Conservation (phyloP, 2,797 vertebrate species). For the Aldrovandia affinis region DNA sequence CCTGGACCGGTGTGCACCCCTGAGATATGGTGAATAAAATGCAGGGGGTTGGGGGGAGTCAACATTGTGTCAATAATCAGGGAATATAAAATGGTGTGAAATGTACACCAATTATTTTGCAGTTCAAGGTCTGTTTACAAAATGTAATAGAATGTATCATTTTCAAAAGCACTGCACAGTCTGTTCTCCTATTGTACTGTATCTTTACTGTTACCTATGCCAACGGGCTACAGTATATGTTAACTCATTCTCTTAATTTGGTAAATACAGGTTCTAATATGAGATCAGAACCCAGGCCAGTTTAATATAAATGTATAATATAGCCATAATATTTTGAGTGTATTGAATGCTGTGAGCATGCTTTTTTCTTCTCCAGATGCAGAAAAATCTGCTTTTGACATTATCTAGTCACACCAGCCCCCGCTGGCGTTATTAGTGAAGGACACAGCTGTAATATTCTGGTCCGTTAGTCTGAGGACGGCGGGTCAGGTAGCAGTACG, state of each 20-base stretch:
- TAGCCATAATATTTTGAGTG: too few relatives aligned
- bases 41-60: too few relatives aligned
- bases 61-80: neutral
- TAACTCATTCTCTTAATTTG: too few relatives aligned
- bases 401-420: slow-evolving; percentile 10
- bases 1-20: neutral
- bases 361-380: neutral
- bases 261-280: too few relatives aligned
- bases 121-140: neutral
- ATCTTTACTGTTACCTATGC: too few relatives aligned
- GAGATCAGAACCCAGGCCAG: too few relatives aligned
- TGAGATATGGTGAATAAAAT: neutral
- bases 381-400: slow-evolving; percentile 3
- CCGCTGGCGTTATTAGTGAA: slow-evolving; percentile 4
- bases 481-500: neutral
- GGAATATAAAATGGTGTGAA: neutral
- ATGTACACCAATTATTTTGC: neutral
- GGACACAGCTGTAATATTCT: slow-evolving; percentile 21
- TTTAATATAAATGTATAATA: too few relatives aligned
- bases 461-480: neutral
- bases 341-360: too few relatives aligned
- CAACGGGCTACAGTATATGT: too few relatives aligned
- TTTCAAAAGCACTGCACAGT: neutral
- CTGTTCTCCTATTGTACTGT: too few relatives aligned
- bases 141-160: neutral